phyloP scores from a whole-genome alignment of 30 jellyfish, hydroid and myxozoan species.

The Aurelia sp. region DNA sequence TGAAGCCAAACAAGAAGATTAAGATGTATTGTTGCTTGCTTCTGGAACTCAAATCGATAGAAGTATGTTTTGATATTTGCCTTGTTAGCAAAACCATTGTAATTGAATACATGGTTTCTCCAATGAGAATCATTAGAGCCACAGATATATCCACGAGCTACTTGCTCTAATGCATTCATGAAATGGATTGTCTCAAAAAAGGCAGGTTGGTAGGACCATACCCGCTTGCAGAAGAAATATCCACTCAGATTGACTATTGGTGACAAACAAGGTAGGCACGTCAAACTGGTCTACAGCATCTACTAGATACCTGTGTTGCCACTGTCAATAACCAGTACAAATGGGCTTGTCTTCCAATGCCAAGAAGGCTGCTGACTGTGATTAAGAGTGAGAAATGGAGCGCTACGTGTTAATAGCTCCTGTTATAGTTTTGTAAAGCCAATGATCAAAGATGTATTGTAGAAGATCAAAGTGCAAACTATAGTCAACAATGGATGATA shows the following conservation, averaged over 20 bases:
- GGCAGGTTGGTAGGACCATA: conserved; percentile 26
- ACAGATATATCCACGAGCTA: conserved; percentile 50
- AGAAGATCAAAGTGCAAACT: conserved; percentile 5
- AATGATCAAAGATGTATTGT: conserved; percentile 5
- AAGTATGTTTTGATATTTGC: background rate
- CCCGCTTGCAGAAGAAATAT: background rate
- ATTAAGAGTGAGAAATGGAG: background rate
- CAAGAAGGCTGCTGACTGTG: background rate
- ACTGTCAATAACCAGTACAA: conserved; percentile 28
- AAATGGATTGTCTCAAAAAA: conserved; percentile 7
- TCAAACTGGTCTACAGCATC: conserved; percentile 50
- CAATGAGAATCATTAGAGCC: conserved; percentile 30
- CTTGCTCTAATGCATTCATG: conserved; percentile 45
- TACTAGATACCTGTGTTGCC: conserved; percentile 50
- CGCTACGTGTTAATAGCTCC: conserved; percentile 4
- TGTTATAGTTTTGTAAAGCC: conserved; percentile 25
- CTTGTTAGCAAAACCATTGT: conserved; percentile 1
- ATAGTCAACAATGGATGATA: conserved; percentile 2
- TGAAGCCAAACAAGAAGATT: conserved; percentile 53
- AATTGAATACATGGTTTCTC: conserved; percentile 33
- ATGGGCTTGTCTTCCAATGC: conserved; percentile 35
- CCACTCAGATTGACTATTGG: conserved; percentile 25
- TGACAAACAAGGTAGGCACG: conserved; percentile 19
- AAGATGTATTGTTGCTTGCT: conserved; percentile 21
- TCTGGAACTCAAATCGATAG: conserved; percentile 52